A percentile compares a stretch with the other conserved stretches of the same genome.
These are phyloP conservation scores for Phyllostomus discolor DNA, from an alignment of 2,113 vertebrate genomes.

Conservation along the genomic window DNA sequence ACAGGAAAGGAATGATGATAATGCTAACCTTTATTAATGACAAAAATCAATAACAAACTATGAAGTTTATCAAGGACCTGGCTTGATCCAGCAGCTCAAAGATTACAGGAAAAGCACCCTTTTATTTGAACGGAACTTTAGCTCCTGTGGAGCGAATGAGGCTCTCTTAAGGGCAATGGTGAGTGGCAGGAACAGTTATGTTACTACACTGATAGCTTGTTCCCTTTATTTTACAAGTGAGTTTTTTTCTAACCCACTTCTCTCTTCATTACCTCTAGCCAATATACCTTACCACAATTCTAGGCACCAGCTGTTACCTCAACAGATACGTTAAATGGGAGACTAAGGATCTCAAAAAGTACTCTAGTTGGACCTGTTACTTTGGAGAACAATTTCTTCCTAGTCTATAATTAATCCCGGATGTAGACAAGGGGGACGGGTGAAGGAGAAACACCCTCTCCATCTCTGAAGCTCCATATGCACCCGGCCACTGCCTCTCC, in stretches of 20 bases:
- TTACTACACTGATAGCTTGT: not conserved
- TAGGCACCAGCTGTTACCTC: not conserved
- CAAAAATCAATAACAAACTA: constrained; percentile 17
- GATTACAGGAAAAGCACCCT: not conserved
- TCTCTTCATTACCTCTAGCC: not conserved
- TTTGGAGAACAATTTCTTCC: not conserved
- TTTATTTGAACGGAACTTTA: not conserved
- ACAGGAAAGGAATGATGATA: not conserved
- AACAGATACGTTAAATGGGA: not conserved
- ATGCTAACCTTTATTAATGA: not conserved
- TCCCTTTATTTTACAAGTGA: not conserved
- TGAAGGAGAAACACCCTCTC: not conserved
- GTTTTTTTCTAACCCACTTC: not conserved
- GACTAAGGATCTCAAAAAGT: not conserved
- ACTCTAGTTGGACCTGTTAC: not conserved
- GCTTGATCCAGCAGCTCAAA: not conserved
- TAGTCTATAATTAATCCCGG: not conserved
- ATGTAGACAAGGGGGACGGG: not conserved
- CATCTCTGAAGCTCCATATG: not conserved
- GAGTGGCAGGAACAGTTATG: not conserved
- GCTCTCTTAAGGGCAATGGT: not conserved
- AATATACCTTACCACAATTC: not conserved
- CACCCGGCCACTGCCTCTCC: not conserved
- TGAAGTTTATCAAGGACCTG: not conserved
- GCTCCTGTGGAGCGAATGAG: not conserved